phyloP scores from a whole-genome alignment of 1,140 invertebrate species.

The Macrobrachium rosenbergii region DNA sequence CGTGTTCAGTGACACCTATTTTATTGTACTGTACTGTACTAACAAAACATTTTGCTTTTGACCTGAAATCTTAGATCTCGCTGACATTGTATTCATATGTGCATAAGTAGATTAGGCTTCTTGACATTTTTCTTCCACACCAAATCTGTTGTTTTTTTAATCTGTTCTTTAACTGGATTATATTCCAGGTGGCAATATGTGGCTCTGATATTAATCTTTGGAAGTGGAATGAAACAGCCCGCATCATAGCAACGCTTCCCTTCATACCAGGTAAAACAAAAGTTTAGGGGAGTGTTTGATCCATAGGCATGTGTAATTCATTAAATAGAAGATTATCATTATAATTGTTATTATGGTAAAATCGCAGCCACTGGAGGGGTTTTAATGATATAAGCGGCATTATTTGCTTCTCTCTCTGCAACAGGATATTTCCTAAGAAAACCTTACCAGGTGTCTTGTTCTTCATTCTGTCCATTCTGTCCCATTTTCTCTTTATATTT shows the following conservation, averaged over 20 bases:
- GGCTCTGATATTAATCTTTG: conserved; percentile 39
- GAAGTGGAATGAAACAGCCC: conserved; percentile 27
- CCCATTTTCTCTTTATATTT: too few species aligned
- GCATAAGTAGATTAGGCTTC: not conserved
- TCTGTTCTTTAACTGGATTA: not conserved
- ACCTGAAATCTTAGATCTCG: too few species aligned
- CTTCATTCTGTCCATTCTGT: too few species aligned
- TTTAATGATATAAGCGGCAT: too few species aligned
- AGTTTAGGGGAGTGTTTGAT: not conserved
- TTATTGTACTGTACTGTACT: too few species aligned
- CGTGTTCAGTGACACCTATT: too few species aligned
- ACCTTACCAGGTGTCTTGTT: too few species aligned
- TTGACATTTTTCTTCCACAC: not conserved
- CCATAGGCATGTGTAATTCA: not conserved
- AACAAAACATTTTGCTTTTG: too few species aligned
- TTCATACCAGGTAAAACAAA: conserved; percentile 37
- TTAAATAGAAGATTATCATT: not conserved
- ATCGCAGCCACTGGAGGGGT: too few species aligned
- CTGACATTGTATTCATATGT: too few species aligned
- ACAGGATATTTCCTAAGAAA: too few species aligned
- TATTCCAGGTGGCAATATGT: conserved; percentile 34
- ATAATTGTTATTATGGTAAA: not conserved
- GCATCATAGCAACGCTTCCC: conserved; percentile 18
- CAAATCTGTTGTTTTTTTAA: not conserved
- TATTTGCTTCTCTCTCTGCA: too few species aligned